A percentile compares a stretch with the other conserved stretches of the same genome.
Evolutionary conservation across 2,113 vertebrate genomes (phyloP).

Genomic region (Mola mola): DNA sequence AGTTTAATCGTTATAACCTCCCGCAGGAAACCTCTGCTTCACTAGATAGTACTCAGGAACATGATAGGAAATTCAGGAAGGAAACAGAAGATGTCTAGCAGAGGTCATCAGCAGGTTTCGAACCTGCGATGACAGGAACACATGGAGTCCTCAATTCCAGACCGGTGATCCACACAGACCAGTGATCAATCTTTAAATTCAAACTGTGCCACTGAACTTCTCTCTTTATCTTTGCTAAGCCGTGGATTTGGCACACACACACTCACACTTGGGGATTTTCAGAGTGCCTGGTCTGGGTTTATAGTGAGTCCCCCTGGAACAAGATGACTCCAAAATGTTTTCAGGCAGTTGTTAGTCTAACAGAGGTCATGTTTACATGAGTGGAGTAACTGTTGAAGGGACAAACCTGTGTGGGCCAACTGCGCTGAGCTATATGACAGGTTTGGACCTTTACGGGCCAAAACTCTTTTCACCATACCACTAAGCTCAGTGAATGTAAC

Average conservation of each 20-base stretch:
- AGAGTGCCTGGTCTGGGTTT: conserved; percentile 60
- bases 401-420: conserved; percentile 19
- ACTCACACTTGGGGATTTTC: conserved; percentile 58
- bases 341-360: conserved; percentile 66
- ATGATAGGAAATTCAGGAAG: conserved; percentile 63
- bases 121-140: conserved; percentile 73
- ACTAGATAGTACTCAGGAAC: conserved; percentile 51
- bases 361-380: conserved; percentile 73
- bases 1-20: conserved; percentile 17
- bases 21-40: conserved; percentile 53
- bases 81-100: conserved; percentile 62
- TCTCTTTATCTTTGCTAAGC: conserved; percentile 50
- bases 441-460: conserved; percentile 20
- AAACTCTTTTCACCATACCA: conserved; percentile 11
- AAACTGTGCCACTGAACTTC: conserved; percentile 61
- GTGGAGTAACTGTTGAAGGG: conserved; percentile 53
- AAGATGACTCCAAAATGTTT: conserved; percentile 54
- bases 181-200: conserved; percentile 57
- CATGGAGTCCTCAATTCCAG: conserved; percentile 57
- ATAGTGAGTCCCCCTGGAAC: conserved; percentile 38
- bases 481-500: not conserved
- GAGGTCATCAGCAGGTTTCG: conserved; percentile 64
- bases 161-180: conserved; percentile 23
- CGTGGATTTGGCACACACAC: conserved; percentile 44
- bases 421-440: conserved; percentile 3